Base-by-base conservation (phyloP, 2,888 invertebrate species). In the Pherbina coryleti region DNA sequence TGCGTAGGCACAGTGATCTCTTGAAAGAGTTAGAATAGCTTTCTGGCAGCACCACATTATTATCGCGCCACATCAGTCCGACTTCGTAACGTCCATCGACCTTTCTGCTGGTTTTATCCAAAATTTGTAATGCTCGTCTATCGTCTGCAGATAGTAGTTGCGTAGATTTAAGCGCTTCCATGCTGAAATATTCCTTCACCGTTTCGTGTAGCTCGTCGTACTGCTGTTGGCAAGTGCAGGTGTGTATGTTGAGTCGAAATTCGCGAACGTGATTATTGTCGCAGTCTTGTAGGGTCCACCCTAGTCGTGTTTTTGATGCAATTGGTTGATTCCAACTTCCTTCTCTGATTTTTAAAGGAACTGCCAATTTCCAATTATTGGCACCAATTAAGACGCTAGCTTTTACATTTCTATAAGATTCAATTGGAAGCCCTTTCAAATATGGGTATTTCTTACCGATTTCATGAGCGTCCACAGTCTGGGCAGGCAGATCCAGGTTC, bases 131-230 rank as follows among this genome's bases (percentile, higher is more conserved):
- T 25, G 76, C 76, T 66, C 57, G 44, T 5, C 75, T 67, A 7
- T 77, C 76, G 0, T 76, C 74, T 51, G 14, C 0, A 0, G 80
- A 77, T 14, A 51, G 17, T 9, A 78, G 25, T n/a, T 55, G 67
- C 4, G 7, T 75, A 25, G 69, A 11, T 19, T 49, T 25, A 5
- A 22, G 11, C 17, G 57, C 3, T 53, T 78, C 80, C 5, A 77
- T 2, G 5, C n/a, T 44, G 19, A 79, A 78, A 11, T 14, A 62
- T n/a, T 76, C 44, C 57, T 70, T 79, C 17, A 80, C 79, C 14
- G 53, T 60, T n/a, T 80, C 75, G n/a, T 79, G 75, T 7, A 80
- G 71, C 25, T 78, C 71, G 2, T 74, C 67, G 11, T 77, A 75
- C 17, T 62, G 37, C 60, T 57, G 37, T 55, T 67, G 75, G 8